Percentiles rank a stretch among this genome's conserved stretches.
These are phyloP conservation scores for Thomomys bottae DNA, from an alignment of 2,113 vertebrate genomes.

Conservation along the genomic window DNA sequence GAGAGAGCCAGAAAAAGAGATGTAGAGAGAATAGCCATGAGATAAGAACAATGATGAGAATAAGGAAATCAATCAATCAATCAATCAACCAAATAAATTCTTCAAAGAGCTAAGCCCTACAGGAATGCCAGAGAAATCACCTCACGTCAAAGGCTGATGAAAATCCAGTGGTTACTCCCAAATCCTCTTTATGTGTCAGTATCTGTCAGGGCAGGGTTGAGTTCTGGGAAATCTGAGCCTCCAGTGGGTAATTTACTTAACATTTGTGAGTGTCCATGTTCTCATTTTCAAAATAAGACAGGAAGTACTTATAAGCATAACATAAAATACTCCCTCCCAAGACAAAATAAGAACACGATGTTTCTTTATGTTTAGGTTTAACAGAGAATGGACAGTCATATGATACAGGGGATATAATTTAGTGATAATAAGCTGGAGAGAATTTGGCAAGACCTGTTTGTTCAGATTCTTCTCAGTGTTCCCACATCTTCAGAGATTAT, in stretches of 20 bases:
- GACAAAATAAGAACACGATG: not conserved
- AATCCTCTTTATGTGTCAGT: not conserved
- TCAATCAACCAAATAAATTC: not conserved
- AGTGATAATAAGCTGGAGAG: not conserved
- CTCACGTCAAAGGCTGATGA: not conserved
- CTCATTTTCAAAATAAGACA: constrained; percentile 13
- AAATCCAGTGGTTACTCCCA: not conserved
- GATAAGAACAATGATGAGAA: not conserved
- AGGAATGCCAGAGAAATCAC: not conserved
- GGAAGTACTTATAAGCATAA: not conserved
- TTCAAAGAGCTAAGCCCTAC: not conserved
- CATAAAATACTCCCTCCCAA: not conserved
- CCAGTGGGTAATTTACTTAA: not conserved
- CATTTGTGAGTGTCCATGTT: not conserved
- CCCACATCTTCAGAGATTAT: not conserved
- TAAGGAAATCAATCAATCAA: not conserved
- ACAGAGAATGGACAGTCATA: not conserved
- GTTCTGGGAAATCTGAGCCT: not conserved
- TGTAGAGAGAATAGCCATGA: not conserved
- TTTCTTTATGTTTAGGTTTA: not conserved
- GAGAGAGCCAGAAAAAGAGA: not conserved
- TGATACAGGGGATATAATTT: not conserved
- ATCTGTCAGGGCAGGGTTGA: too few relatives aligned
- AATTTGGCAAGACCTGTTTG: not conserved
- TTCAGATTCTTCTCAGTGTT: not conserved